Conservation (phyloP, 2,797 vertebrate genomes). For the Dallia pectoralis region DNA sequence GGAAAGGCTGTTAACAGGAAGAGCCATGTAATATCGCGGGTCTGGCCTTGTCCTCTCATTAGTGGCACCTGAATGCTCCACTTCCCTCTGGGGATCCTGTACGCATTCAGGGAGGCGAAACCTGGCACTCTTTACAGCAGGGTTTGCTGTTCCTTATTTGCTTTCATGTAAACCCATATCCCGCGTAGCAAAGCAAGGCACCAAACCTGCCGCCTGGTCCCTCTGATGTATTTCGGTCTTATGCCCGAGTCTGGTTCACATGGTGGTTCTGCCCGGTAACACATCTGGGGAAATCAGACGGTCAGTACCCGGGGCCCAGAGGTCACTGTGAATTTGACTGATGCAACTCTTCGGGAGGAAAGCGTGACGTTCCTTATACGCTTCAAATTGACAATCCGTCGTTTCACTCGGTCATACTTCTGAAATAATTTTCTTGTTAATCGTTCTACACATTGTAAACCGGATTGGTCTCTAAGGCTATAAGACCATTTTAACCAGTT, state of each 20-base stretch:
- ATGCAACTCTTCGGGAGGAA: neutral
- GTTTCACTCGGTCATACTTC: neutral
- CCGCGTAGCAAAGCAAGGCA: neutral
- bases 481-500: neutral
- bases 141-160: neutral
- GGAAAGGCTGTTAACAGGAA: neutral
- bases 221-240: neutral
- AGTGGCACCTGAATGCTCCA: neutral
- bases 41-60: constrained; percentile 2
- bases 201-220: neutral
- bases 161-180: neutral
- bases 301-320: neutral
- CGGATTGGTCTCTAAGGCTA: neutral
- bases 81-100: neutral
- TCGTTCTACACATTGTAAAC: neutral
- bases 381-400: neutral
- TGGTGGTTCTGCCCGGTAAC: neutral
- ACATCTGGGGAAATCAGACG: constrained; percentile 9
- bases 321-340: neutral
- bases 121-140: neutral
- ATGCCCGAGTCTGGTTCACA: neutral
- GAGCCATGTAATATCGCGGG: neutral
- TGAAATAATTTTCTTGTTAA: neutral
- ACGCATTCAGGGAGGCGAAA: neutral
- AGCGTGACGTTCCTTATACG: neutral